These are phyloP conservation scores for Pachliopta kotzebuea DNA, from an alignment of 2,888 invertebrate genomes.

Conservation along the genomic window DNA sequence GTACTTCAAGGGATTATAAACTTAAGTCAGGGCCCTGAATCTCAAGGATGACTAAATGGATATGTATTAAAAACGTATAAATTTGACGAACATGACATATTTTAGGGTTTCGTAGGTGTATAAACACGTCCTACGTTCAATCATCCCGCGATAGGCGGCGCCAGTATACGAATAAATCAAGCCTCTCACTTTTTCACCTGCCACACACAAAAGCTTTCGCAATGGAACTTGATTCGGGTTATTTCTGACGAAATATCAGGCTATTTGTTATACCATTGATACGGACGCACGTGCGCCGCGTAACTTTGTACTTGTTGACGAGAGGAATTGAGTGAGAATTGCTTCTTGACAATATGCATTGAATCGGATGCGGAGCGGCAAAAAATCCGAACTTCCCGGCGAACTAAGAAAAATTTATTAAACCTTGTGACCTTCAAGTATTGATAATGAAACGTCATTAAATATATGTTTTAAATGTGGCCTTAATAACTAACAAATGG, in stretches of 20 bases:
- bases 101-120: constrained; percentile 70
- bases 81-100: constrained; percentile 70
- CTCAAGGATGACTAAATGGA: constrained; percentile 39
- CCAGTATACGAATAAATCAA: constrained; percentile 76
- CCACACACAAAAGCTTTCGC: constrained; percentile 78
- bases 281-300: constrained; percentile 73
- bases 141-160: constrained; percentile 76
- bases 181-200: constrained; percentile 79
- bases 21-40: constrained; percentile 47
- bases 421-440: not conserved
- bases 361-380: constrained; percentile 62
- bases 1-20: constrained; percentile 53
- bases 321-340: constrained; percentile 77
- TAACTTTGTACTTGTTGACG: constrained; percentile 78
- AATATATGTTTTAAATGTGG: not conserved
- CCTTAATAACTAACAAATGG: constrained; percentile 33
- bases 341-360: constrained; percentile 74
- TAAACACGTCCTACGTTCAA: constrained; percentile 78
- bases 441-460: constrained; percentile 1
- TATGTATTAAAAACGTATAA: constrained; percentile 52
- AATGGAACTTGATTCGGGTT: constrained; percentile 80
- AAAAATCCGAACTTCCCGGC: constrained; percentile 13
- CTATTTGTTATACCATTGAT: constrained; percentile 81
- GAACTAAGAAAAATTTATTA: not conserved
- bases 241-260: constrained; percentile 80